These are phyloP conservation scores for Melolontha melolontha DNA, from an alignment of 2,888 invertebrate species.

Conservation along the genomic window DNA sequence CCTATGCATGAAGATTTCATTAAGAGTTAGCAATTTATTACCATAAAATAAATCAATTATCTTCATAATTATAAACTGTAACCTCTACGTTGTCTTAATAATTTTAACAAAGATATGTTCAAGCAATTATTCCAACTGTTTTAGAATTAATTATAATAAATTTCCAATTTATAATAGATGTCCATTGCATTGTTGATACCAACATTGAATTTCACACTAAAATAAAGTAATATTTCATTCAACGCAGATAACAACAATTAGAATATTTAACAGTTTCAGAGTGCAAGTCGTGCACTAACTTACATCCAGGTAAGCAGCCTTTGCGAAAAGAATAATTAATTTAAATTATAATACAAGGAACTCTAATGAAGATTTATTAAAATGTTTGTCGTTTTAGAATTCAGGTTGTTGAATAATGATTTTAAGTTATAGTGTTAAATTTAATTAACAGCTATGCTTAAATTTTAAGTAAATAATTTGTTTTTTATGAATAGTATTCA, in stretches of 20 bases:
- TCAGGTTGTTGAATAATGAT: background rate
- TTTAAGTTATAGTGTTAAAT: background rate
- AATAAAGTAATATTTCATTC: background rate
- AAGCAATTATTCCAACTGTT: conserved; percentile 9
- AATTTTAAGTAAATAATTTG: background rate
- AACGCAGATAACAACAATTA: background rate
- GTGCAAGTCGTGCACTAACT: too few species aligned
- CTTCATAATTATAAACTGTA: conserved; percentile 21
- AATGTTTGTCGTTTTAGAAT: conserved; percentile 14
- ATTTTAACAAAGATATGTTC: conserved; percentile 7
- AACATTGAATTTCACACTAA: background rate
- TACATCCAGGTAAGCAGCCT: background rate
- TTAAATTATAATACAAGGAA: conserved; percentile 4
- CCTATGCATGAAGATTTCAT: conserved; percentile 12
- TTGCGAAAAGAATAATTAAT: background rate
- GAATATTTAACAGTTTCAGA: too few species aligned
- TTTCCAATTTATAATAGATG: conserved; percentile 15
- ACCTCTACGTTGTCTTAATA: conserved; percentile 15
- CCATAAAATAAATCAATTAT: conserved; percentile 28
- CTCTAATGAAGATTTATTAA: conserved; percentile 28
- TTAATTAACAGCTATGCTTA: background rate
- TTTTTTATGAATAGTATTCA: too few species aligned
- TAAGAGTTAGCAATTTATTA: conserved; percentile 30
- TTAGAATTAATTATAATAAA: conserved; percentile 18
- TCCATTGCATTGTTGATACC: background rate